Evolutionary conservation across 1,140 invertebrate genomes (phyloP).

Genomic region (Pseudachorutes palmiensis): DNA sequence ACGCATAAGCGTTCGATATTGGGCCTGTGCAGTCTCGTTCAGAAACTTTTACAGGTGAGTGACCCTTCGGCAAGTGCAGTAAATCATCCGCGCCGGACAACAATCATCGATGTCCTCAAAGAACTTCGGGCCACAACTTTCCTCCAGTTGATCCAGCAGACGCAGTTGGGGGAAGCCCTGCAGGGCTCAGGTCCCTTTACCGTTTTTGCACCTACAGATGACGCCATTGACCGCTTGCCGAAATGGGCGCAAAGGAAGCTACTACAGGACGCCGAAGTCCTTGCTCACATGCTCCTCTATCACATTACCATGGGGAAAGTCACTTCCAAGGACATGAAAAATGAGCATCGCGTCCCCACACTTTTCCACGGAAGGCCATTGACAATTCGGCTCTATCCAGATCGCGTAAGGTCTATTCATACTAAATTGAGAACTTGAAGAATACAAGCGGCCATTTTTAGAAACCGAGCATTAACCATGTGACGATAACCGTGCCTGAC

Average conservation of each 20-base stretch:
- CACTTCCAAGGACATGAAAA: slow-evolving; percentile 35
- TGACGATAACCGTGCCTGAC: slow-evolving; percentile 37
- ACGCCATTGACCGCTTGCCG: slow-evolving; percentile 38
- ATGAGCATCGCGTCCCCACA: slow-evolving; percentile 36
- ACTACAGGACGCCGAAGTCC: slow-evolving; percentile 32
- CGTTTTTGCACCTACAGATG: slow-evolving; percentile 38
- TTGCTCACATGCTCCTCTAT: slow-evolving; percentile 38
- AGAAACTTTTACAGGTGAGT: slow-evolving; percentile 23
- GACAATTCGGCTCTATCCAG: slow-evolving; percentile 36
- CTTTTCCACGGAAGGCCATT: slow-evolving; percentile 35
- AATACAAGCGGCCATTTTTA: slow-evolving; percentile 12
- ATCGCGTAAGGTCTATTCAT: slow-evolving; percentile 25
- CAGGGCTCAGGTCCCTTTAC: slow-evolving; percentile 38
- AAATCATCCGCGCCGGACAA: slow-evolving; percentile 37
- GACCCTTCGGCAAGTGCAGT: slow-evolving; percentile 32
- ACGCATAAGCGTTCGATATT: too few species aligned
- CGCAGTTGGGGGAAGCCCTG: slow-evolving; percentile 33
- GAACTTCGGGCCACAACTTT: slow-evolving; percentile 37
- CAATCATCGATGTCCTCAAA: slow-evolving; percentile 37
- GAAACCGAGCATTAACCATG: slow-evolving; percentile 39
- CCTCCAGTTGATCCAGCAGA: slow-evolving; percentile 37
- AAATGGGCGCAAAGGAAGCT: slow-evolving; percentile 37
- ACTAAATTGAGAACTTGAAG: background rate
- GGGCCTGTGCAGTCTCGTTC: too few species aligned
- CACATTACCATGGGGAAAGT: slow-evolving; percentile 37